phyloP scores from a whole-genome alignment of 1,140 invertebrate species.

The Pogonomyrmex californicus region DNA sequence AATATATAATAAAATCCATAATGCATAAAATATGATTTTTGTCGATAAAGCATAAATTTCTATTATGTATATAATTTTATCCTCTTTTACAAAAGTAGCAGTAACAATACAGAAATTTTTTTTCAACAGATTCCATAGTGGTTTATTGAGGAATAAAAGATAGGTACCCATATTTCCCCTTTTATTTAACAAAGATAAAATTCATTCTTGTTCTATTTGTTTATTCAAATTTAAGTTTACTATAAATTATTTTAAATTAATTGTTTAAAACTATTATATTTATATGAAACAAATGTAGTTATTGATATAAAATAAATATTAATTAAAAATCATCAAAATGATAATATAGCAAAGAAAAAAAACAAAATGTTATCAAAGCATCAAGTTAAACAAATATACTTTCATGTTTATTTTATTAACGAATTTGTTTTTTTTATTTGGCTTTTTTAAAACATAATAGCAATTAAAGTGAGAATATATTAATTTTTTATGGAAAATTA shows the following conservation, averaged over 20 bases:
- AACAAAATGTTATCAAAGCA: conserved; percentile 22
- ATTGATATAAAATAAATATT: background rate
- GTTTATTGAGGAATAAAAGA: background rate
- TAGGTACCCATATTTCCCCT: conserved; percentile 23
- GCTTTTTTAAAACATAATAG: background rate
- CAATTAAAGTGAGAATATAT: background rate
- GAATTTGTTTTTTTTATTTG: conserved; percentile 22
- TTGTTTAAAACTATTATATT: background rate
- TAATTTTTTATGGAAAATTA: background rate
- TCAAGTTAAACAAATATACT: background rate
- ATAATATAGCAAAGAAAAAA: background rate
- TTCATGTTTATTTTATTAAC: background rate
- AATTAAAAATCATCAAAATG: background rate
- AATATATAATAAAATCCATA: conserved; percentile 6
- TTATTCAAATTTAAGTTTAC: background rate
- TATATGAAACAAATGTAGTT: background rate
- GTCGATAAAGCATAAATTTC: background rate
- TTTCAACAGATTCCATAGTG: background rate
- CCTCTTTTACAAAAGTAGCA: conserved; percentile 70
- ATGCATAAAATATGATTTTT: conserved; percentile 20
- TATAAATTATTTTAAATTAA: conserved; percentile 38
- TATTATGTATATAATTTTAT: conserved; percentile 19
- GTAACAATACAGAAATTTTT: background rate
- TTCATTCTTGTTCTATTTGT: background rate
- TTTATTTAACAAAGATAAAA: background rate